These are phyloP conservation scores for Darevskia mixta DNA, from an alignment of 2,797 vertebrate species.

Conservation along the genomic window DNA sequence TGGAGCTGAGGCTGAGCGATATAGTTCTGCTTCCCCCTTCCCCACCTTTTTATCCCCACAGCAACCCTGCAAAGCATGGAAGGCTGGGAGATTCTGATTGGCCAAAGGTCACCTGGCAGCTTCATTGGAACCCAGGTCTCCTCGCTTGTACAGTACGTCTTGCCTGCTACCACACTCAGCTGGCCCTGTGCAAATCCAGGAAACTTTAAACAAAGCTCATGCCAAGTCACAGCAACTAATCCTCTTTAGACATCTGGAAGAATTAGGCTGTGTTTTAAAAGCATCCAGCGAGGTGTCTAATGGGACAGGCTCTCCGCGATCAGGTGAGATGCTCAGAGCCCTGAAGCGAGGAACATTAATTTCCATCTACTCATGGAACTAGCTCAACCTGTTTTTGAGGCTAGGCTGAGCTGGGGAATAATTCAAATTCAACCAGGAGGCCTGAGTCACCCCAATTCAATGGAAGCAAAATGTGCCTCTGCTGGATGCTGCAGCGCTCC, in stretches of 20 bases:
- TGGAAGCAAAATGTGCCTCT: neutral
- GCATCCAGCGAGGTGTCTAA: neutral
- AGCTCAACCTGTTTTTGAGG: conserved; percentile 41
- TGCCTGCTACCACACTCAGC: too few relatives aligned
- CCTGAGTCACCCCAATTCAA: neutral
- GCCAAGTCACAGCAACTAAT: neutral
- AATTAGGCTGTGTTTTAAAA: neutral
- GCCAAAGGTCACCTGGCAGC: too few relatives aligned
- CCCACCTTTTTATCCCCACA: too few relatives aligned
- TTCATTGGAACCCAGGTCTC: too few relatives aligned
- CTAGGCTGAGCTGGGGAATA: neutral
- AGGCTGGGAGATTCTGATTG: too few relatives aligned
- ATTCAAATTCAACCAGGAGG: neutral
- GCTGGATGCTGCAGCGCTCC: neutral
- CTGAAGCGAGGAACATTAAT: neutral
- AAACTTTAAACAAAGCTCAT: neutral
- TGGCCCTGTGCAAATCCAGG: too few relatives aligned
- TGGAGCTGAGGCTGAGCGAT: too few relatives aligned
- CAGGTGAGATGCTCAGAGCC: neutral
- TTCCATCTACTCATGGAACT: neutral
- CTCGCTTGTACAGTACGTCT: too few relatives aligned
- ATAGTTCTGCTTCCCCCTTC: too few relatives aligned
- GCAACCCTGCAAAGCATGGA: too few relatives aligned
- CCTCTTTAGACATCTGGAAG: neutral
- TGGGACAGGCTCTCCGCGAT: conserved; percentile 13